Conservation (phyloP, 2,888 invertebrate genomes). For the Pyrochroa serraticornis region DNA sequence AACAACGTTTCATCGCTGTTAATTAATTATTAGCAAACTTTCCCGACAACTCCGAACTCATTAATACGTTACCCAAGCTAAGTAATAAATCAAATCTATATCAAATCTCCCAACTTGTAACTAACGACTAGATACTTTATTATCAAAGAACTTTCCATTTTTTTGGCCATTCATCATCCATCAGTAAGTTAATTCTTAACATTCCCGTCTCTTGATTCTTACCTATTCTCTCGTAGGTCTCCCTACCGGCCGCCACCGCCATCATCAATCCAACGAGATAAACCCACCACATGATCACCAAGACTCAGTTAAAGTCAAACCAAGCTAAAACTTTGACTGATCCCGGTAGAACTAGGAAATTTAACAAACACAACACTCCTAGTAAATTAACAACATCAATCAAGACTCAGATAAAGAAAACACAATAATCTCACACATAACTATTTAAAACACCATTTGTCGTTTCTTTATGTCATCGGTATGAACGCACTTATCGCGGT, state of each 20-base stretch:
- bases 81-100: too few relatives aligned
- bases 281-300: conserved; percentile 33
- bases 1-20: too few relatives aligned
- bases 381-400: neutral
- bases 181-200: neutral
- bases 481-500: neutral
- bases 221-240: conserved; percentile 39
- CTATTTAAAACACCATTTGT: neutral
- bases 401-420: neutral
- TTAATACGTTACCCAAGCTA: too few relatives aligned
- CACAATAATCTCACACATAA: neutral
- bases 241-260: conserved; percentile 31
- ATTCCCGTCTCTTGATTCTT: conserved; percentile 11
- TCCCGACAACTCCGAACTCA: too few relatives aligned
- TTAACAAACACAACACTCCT: neutral
- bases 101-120: too few relatives aligned
- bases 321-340: neutral
- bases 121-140: too few relatives aligned
- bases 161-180: neutral
- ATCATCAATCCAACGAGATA: conserved; percentile 32
- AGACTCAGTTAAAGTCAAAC: conserved; percentile 7
- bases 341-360: conserved; percentile 2
- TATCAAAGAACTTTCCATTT: neutral
- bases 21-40: too few relatives aligned
- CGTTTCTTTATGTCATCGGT: neutral